Percentiles rank a stretch among this genome's conserved stretches.
Conservation (phyloP, 2,888 invertebrate species). For the Drosophila mimica region DNA sequence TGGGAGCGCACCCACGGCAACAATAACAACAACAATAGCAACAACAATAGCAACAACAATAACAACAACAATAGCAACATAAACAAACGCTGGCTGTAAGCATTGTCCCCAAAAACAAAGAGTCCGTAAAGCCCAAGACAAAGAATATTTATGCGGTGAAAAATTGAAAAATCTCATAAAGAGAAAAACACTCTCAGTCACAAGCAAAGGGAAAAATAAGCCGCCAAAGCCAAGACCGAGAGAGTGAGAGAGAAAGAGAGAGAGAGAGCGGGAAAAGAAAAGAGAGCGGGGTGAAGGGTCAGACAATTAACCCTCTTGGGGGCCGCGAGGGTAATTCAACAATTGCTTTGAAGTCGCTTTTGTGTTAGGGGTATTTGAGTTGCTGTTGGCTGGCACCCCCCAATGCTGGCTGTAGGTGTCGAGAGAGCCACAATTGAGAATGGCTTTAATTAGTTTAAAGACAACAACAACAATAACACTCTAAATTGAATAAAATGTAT, state of each 20-base stretch:
- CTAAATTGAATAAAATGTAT: conserved; percentile 66
- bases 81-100: conserved; percentile 33
- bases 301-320: conserved; percentile 71
- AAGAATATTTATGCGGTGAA: conserved; percentile 50
- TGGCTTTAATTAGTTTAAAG: conserved; percentile 71
- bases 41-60: conserved; percentile 15
- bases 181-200: conserved; percentile 7
- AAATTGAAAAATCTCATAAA: conserved; percentile 55
- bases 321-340: conserved; percentile 37
- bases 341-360: conserved; percentile 62
- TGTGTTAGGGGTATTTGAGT: conserved; percentile 6
- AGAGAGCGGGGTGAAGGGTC: conserved; percentile 27
- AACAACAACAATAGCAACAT: conserved; percentile 8
- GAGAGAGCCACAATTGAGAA: conserved; percentile 35
- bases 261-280: not conserved
- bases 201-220: conserved; percentile 22
- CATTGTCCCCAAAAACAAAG: conserved; percentile 44
- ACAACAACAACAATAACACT: conserved; percentile 36
- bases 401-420: conserved; percentile 19
- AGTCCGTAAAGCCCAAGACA: conserved; percentile 33
- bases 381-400: not conserved
- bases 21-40: conserved; percentile 27
- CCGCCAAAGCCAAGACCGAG: conserved; percentile 27
- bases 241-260: not conserved
- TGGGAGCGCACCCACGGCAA: conserved; percentile 56